Conservation (phyloP, 1,140 invertebrate genomes). For the Bombus breviceps region DNA sequence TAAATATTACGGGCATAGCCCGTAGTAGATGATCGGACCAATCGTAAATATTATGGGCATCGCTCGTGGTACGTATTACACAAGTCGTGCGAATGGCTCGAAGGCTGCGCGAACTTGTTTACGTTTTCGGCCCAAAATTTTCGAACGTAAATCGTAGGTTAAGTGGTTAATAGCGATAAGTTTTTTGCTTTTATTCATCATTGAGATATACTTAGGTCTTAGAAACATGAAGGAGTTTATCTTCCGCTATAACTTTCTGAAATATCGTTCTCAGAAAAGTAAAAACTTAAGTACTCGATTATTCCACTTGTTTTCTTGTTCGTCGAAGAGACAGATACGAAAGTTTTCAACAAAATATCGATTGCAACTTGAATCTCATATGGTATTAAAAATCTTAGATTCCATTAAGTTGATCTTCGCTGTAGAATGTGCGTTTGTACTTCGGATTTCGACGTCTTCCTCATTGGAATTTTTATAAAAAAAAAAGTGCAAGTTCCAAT, state of each 20-base stretch:
- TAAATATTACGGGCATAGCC: no score
- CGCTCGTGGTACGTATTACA: no score
- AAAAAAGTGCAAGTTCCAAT: no score
- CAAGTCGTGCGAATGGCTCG: no score
- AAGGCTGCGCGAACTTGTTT: no score
- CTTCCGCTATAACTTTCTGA: neutral
- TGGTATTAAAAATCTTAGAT: neutral
- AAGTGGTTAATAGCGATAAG: neutral
- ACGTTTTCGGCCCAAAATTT: no score
- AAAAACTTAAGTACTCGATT: slow-evolving; percentile 1
- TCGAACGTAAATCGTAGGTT: no score
- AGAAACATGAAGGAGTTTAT: neutral
- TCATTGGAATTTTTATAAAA: neutral
- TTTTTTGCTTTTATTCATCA: neutral
- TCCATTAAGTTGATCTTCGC: neutral
- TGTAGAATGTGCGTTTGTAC: slow-evolving; percentile 15
- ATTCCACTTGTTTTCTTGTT: neutral
- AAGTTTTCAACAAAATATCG: neutral
- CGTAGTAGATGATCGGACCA: no score
- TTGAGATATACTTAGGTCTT: neutral
- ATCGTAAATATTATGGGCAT: no score
- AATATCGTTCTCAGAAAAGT: neutral
- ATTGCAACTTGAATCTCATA: neutral
- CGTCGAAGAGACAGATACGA: neutral
- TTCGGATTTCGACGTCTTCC: neutral